Evolutionary conservation across 2,113 vertebrate species (phyloP), one percentile per base, ranked within the genome.

Genomic region (Diphyllodes magnificus): DNA sequence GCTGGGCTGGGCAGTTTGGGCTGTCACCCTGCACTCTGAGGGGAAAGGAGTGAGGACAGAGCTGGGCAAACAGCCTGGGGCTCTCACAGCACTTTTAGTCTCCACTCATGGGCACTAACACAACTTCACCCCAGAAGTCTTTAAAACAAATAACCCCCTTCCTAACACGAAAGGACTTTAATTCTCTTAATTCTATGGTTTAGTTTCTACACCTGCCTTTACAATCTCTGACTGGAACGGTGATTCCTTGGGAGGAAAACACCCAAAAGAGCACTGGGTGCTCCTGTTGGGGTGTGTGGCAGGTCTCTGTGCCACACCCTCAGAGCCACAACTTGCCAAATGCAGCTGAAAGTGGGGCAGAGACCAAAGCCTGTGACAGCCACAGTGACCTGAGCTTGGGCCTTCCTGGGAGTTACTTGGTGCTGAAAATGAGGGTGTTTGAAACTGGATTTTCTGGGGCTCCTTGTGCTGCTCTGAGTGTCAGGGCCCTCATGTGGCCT

Each of bases 401-500:
- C 7, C 12, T 31, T 23, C 57, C 63, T 22, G 40, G 59, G 51
- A 25, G 24, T 24, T 18, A 2, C 6, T 35, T 2, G 2, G 53
- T 30, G 51, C 56, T 37, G 49, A 10, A 0, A 1, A 2, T 4
- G 61, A 5, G 0, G 9, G 22, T 1, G 24, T 35, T n/a, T 23
- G 65, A 35, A 44, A 35, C 20, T 16, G 11, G 30, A 7, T 22
- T 23, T 15, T 5, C 10, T 75, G n/a, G 33, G 56, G 22, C 1
- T 40, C 14, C 15, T 4, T 8, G 24, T 33, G 64, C 37, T 40
- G 39, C 10, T 15, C 47, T 51, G 33, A 24, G 44, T 6, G 35
- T 15, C 3, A 39, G n/a, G 7, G 8, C 35, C 68, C 53, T 25
- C 27, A 0, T 2, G 20, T 35, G 33, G 31, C 45, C 35, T 19